Conservation (phyloP, 35 echinoderm and acorn worm species). For the Lytechinus pictus region DNA sequence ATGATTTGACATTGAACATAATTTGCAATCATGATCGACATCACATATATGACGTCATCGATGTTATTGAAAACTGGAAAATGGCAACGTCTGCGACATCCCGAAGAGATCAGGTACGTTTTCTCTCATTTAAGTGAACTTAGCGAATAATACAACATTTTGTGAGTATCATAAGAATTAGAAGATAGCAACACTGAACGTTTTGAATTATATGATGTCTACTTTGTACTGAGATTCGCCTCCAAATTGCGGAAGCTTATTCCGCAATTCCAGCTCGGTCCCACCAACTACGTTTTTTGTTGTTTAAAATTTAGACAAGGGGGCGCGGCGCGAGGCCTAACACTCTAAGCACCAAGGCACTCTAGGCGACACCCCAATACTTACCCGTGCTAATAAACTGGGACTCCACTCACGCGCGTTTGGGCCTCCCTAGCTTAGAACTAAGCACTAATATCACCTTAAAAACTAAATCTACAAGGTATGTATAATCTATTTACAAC, state of each 20-base stretch:
- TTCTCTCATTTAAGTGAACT: not conserved
- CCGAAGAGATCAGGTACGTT: not conserved
- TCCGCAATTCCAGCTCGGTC: not conserved
- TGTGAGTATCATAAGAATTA: not conserved
- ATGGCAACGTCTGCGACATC: not conserved
- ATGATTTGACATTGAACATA: too few relatives aligned
- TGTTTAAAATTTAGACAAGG: too few relatives aligned
- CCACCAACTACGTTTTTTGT: not conserved
- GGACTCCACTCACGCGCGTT: too few relatives aligned
- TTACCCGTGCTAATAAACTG: too few relatives aligned
- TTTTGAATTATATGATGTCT: not conserved
- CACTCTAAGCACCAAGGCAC: too few relatives aligned
- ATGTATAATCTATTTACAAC: too few relatives aligned
- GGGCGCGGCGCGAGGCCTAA: too few relatives aligned
- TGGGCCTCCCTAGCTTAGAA: too few relatives aligned
- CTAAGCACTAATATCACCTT: too few relatives aligned
- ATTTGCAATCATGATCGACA: not conserved
- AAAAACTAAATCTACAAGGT: too few relatives aligned
- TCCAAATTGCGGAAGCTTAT: not conserved
- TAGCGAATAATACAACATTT: not conserved
- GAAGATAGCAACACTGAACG: not conserved
- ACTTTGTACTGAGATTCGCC: not conserved
- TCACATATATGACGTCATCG: not conserved
- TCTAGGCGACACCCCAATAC: too few relatives aligned
- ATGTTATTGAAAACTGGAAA: not conserved